Conservation (phyloP, 92 coral and sea anemone genomes). For the Porites evermanni region DNA sequence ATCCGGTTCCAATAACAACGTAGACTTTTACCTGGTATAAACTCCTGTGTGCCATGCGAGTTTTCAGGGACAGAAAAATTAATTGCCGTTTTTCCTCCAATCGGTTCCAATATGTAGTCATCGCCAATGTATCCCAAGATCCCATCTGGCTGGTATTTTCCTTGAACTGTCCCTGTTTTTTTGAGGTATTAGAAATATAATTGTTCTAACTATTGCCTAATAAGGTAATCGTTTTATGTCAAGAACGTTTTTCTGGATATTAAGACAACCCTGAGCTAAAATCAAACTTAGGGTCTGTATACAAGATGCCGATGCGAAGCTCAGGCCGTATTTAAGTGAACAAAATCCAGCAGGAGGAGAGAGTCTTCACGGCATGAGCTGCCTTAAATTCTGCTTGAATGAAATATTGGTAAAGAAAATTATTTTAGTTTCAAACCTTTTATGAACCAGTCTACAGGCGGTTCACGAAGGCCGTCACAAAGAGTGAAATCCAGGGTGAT, state of each 20-base stretch:
- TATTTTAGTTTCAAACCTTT: conserved; percentile 51
- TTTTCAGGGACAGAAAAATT: conserved; percentile 12
- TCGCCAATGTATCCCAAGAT: conserved; percentile 69
- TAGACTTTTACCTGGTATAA: neutral
- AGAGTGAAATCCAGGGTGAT: conserved; percentile 76
- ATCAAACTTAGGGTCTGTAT: no score
- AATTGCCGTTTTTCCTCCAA: conserved; percentile 25
- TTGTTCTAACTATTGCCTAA: no score
- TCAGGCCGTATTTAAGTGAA: no score
- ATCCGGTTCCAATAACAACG: neutral
- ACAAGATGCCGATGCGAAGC: no score
- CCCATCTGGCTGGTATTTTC: conserved; percentile 71
- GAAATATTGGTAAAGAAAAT: neutral
- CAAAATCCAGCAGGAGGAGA: no score
- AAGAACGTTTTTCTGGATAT: no score
- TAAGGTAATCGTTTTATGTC: no score
- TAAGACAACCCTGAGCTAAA: no score
- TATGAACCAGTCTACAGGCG: conserved; percentile 81
- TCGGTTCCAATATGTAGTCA: conserved; percentile 65
- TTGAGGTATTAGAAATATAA: neutral
- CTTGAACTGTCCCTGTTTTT: conserved; percentile 64
- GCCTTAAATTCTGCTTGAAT: neutral
- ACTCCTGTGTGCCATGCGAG: neutral
- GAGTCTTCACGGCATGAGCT: neutral
- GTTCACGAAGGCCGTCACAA: conserved; percentile 88